These are phyloP conservation scores for Arctopsyche grandis DNA, from an alignment of 1,140 invertebrate genomes.

Conservation along the genomic window DNA sequence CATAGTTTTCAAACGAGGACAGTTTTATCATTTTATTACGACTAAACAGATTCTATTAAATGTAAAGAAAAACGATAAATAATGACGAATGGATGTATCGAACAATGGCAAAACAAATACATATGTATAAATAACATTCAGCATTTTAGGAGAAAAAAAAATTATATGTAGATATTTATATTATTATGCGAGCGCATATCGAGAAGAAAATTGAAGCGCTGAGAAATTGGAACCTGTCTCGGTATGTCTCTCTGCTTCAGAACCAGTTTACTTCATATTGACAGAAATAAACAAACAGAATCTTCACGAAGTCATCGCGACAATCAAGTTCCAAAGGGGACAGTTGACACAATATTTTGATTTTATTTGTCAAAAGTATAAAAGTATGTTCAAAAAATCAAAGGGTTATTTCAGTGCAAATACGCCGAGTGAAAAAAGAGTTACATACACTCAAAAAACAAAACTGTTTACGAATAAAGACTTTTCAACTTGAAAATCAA, in stretches of 20 bases:
- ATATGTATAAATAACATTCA: not conserved
- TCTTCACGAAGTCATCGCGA: slow-evolving; percentile 40
- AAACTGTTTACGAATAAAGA: not conserved
- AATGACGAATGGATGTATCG: slow-evolving; percentile 3
- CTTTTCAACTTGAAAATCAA: not conserved
- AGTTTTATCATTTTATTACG: slow-evolving; percentile 43
- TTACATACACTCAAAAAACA: not conserved
- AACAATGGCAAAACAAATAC: not conserved
- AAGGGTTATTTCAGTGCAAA: too few species aligned
- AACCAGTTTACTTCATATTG: slow-evolving; percentile 46
- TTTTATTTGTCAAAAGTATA: slow-evolving; percentile 37
- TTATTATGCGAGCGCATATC: too few species aligned
- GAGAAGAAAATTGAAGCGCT: slow-evolving; percentile 20
- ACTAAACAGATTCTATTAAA: slow-evolving; percentile 33
- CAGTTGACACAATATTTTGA: slow-evolving; percentile 49
- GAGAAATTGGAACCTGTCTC: slow-evolving; percentile 30
- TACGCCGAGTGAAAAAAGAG: too few species aligned
- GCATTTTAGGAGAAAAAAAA: not conserved
- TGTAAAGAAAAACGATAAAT: slow-evolving; percentile 4
- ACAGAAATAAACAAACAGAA: slow-evolving; percentile 47
- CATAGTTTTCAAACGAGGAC: slow-evolving; percentile 27
- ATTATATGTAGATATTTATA: not conserved
- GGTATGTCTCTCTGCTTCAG: not conserved
- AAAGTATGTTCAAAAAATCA: not conserved
- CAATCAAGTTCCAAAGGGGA: slow-evolving; percentile 36